Evolutionary conservation across 2,797 vertebrate genomes (phyloP), one percentile per base, ranked within the genome.

Genomic region (Ctenochaetus hawaiiensis): DNA sequence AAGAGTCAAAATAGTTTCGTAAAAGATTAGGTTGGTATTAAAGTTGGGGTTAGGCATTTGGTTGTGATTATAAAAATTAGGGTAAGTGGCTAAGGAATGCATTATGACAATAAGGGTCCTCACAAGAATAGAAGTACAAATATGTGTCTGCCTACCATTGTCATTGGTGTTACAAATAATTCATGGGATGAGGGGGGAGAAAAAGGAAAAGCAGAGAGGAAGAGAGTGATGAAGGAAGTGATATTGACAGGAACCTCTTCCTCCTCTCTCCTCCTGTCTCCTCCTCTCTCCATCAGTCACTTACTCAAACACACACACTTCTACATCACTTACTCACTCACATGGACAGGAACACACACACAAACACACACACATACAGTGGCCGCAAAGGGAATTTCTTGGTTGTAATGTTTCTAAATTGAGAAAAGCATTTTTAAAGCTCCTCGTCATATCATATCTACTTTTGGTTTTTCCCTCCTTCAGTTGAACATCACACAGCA

Each of bases 211-310:
- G 48, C 53, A 61, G 77, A 62, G 54, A 68, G 66, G 60, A 85
- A 75, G 54, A 66, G 56, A 77, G 68, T 63, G 84, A 59, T 87
- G 86, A 85, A 86, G 84, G 83, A 81, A 92, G 88, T 86, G 83
- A 86, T 89, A 91, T 90, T 88, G 90, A 93, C 90, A 91, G 85
- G 71, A 83, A 89, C 88, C 86, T 91, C 83, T 89, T 85, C 80
- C 82, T 89, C 81, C 75, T 87, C 80, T 90, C 86, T 85, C 59
- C 87, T 89, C 76, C 81, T 92, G 81, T 87, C 84, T 87, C 83
- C 68, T 88, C 65, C 76, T 82, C 73, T 87, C 78, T 89, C 77
- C 80, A 74, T 91, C 89, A 91, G 54, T 78, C 91, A 91, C 26
- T 70, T 76, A 81, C 61, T 72, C 69, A 80, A 3, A 61, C 64